Percentiles rank a stretch among this genome's conserved stretches.
phyloP scores from a whole-genome alignment of 2,113 vertebrate genomes.

The Arenaria interpres region DNA sequence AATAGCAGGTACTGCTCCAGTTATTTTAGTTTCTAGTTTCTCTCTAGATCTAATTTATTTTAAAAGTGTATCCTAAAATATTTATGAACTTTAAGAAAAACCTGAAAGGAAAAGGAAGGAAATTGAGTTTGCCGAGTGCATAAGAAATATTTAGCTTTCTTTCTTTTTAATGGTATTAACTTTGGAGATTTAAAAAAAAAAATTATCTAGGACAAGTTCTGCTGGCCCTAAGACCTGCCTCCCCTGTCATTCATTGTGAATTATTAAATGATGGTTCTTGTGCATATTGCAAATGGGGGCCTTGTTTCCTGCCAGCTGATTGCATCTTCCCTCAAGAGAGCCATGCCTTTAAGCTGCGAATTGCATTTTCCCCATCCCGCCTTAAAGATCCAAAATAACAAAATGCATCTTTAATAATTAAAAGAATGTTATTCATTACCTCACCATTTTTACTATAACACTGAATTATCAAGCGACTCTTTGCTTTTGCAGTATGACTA shows the following conservation, averaged over 20 bases:
- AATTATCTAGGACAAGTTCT: constrained; percentile 26
- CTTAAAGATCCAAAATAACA: constrained; percentile 70
- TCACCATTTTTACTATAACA: constrained; percentile 50
- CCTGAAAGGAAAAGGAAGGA: background rate
- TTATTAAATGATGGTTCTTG: constrained; percentile 74
- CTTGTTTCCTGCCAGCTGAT: constrained; percentile 74
- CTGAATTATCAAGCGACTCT: constrained; percentile 36
- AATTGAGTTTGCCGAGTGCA: background rate
- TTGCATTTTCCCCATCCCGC: constrained; percentile 17
- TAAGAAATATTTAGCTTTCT: constrained; percentile 5
- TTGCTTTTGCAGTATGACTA: constrained; percentile 26
- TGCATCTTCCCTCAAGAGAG: constrained; percentile 68
- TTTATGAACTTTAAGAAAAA: constrained; percentile 13
- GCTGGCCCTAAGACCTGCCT: constrained; percentile 37
- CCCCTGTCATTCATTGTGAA: constrained; percentile 52
- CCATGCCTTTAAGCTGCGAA: constrained; percentile 61
- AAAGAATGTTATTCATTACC: constrained; percentile 66
- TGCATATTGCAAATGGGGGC: constrained; percentile 58
- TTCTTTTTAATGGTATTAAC: constrained; percentile 29
- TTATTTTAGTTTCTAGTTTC: background rate
- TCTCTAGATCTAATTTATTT: background rate
- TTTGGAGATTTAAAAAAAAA: background rate
- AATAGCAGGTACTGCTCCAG: constrained; percentile 7
- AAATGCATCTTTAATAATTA: constrained; percentile 77
- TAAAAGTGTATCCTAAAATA: constrained; percentile 1